Evolutionary conservation across 2,113 vertebrate species (phyloP), one percentile per base, ranked within the genome.

Genomic region (Rhinoderma darwinii): DNA sequence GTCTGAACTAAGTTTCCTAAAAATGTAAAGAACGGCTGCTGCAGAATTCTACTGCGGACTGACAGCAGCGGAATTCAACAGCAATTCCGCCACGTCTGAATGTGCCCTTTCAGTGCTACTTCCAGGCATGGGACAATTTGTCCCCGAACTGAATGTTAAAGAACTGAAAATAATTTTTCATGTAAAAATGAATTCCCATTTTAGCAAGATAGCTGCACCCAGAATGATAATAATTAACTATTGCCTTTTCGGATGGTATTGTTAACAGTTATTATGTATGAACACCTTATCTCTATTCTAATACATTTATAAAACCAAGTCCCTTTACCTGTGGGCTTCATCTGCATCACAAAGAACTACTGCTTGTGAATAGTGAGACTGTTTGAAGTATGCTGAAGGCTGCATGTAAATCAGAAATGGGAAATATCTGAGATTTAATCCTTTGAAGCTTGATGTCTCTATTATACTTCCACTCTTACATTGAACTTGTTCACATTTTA

Each of bases 401-500:
- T 41, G 44, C 72, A 72, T 51, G 20, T 59, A 70, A 35, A 30
- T 59, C 44, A 84, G 37, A 43, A 63, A 59, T 61, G 3, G 15
- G n/a, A 76, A 76, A 27, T 56, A 51, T 74, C 68, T 59, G 66
- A 74, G 70, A 84, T 73, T 43, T 32, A 4, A 41, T 76, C n/a
- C 66, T 84, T 74, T 41, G 68, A 74, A 50, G 74, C 15, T 66
- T 76, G 74, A 77, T 85, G 56, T 85, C 73, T 85, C 56, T 77
- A 63, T 84, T 47, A 77, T 77, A 85, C 30, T 35, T 43, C 39
- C 41, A 76, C 27, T 61, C 54, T 82, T 61, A 82, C 59, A 74
- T 84, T 43, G 30, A 70, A 73, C 83, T 75, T 47, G 73, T 56
- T 77, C 61, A 74, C 54, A 87, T 87, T 82, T 74, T 59, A 75